These are phyloP conservation scores for Salvelinus namaycush DNA, from an alignment of 2,113 vertebrate species.

Conservation along the genomic window DNA sequence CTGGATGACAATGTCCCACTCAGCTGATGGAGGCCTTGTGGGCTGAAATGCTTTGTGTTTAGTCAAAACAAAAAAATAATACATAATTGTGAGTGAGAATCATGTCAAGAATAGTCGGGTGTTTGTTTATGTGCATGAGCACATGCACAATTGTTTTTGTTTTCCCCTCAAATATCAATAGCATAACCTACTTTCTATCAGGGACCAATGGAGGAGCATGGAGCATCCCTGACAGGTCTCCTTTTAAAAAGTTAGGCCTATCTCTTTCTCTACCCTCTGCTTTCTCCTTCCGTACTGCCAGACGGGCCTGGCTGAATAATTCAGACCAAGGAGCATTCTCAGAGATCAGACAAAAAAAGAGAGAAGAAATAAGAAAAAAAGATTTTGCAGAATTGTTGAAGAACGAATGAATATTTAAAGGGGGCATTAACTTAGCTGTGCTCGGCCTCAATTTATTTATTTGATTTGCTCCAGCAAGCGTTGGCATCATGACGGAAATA, in stretches of 20 bases:
- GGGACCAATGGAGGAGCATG: too few species aligned
- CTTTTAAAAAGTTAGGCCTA: background rate
- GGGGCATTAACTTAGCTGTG: slow-evolving; percentile 29
- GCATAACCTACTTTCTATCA: too few species aligned
- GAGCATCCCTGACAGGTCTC: too few species aligned
- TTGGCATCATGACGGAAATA: slow-evolving; percentile 7
- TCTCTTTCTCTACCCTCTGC: background rate
- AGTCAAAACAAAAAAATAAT: too few species aligned
- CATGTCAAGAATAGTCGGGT: too few species aligned
- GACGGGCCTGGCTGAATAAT: slow-evolving; percentile 57
- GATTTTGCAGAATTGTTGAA: slow-evolving; percentile 25
- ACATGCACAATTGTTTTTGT: too few species aligned
- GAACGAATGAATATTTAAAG: slow-evolving; percentile 63
- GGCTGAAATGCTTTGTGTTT: too few species aligned
- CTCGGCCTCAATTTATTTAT: slow-evolving; percentile 35
- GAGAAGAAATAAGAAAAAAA: slow-evolving; percentile 12
- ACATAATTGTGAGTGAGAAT: too few species aligned
- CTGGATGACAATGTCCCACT: too few species aligned
- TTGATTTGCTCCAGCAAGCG: slow-evolving; percentile 20
- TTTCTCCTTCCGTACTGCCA: slow-evolving; percentile 26
- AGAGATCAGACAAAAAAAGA: slow-evolving; percentile 29
- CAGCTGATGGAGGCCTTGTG: too few species aligned
- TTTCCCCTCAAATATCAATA: too few species aligned
- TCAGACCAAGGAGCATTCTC: slow-evolving; percentile 52
- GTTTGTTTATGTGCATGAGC: too few species aligned